Base-by-base conservation (phyloP, 2,888 invertebrate species). In the Pandemis cinnamomeana region DNA sequence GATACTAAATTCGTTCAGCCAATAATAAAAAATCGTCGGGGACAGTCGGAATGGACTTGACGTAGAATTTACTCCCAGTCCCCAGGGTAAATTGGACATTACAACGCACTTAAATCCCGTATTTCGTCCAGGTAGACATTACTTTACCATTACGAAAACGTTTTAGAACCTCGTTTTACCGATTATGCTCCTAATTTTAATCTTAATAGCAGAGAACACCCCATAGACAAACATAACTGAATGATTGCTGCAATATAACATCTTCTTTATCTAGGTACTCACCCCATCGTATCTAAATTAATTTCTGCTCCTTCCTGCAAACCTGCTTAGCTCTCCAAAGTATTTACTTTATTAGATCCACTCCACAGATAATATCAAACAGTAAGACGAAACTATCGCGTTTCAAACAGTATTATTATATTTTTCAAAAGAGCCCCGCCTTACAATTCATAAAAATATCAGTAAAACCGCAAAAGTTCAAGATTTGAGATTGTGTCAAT, bases 1-100 rank as follows among this genome's bases (percentile, higher is more conserved):
- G 93, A 91, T 91, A 92, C 92, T 93, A 92, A 92, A 93, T 93
- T 93, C 93, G 92, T 91, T 91, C 91, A 89, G 86, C 89, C 92
- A 91, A 92, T 92, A 92, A 92, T 93, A 92, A 93, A 93, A 91
- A 93, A 92, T 90, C 88, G 90, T 87, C 86, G 85, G 87, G 88
- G 89, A 89, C 91, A 90, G 85, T 87, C 84, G 85, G 82, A 88
- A 90, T 89, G 90, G 91, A 91, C 90, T 91, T 82, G 84, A 87
- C 87, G 87, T 88, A 84, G 89, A 91, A 91, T 89, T 91, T 89
- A 89, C 89, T 89, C 87, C 71, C 85, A 84, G 87, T 88, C 87
- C 85, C 86, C 77, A 75, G 80, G 82, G 82, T 83, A 85, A 86
- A 88, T 89, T 87, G 89, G 84, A 87, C 86, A 88, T 89, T 88